A percentile compares a stretch with the other conserved stretches of the same genome.
phyloP scores from a whole-genome alignment of 2,113 vertebrate species.

The Nasalis larvatus region DNA sequence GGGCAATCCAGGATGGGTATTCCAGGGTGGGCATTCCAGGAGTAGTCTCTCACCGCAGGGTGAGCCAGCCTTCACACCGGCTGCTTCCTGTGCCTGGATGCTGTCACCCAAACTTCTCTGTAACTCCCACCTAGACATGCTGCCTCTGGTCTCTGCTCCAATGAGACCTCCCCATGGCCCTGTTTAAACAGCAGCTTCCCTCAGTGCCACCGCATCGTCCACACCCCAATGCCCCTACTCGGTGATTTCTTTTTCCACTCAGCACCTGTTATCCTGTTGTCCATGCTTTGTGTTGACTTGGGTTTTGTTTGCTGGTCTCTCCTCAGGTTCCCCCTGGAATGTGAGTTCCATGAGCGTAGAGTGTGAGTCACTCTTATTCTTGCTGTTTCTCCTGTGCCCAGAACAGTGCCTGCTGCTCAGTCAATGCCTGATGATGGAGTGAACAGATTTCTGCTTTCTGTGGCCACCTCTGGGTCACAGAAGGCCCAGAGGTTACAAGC shows the following conservation, averaged over 20 bases:
- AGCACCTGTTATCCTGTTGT: fast-evolving
- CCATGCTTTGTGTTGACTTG: too few species aligned
- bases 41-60: not conserved
- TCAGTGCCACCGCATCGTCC: fast-evolving
- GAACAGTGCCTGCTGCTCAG: fast-evolving
- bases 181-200: fast-evolving
- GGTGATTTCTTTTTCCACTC: too few species aligned
- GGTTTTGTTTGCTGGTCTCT: not conserved
- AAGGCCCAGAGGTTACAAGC: too few species aligned
- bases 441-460: too few species aligned
- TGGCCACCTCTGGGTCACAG: fast-evolving
- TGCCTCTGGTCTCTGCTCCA: too few species aligned
- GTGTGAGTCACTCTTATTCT: too few species aligned
- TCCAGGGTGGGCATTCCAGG: too few species aligned
- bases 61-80: not conserved
- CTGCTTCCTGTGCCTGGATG: not conserved
- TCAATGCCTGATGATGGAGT: fast-evolving
- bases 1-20: too few species aligned
- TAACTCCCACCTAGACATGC: fast-evolving
- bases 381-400: not conserved
- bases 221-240: fast-evolving
- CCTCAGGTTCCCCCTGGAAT: fast-evolving
- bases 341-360: not conserved
- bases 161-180: fast-evolving
- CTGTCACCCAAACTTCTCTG: not conserved